A percentile compares a stretch with the other conserved stretches of the same genome.
Evolutionary conservation across 1,140 invertebrate genomes (phyloP).

Genomic region (Listronotus oregonensis): DNA sequence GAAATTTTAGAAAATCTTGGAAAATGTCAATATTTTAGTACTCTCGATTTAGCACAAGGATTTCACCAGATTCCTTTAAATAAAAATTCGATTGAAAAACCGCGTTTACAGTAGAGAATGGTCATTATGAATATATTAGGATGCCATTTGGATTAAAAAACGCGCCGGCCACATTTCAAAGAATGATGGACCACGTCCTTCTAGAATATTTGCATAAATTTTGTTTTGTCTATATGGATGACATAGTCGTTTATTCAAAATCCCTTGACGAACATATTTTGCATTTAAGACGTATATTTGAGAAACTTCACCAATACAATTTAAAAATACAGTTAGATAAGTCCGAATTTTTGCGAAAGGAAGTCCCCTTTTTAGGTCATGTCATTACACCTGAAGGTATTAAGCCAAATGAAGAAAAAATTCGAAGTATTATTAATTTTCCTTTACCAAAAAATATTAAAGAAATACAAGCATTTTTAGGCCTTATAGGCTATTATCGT

Average conservation of each 20-base stretch:
- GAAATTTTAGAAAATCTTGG: constrained; percentile 54
- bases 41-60: constrained; percentile 38
- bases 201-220: constrained; percentile 26
- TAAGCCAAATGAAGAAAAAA: constrained; percentile 39
- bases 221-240: constrained; percentile 52
- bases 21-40: constrained; percentile 49
- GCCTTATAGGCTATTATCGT: background rate
- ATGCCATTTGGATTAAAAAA: constrained; percentile 40
- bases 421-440: constrained; percentile 15
- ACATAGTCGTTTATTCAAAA: constrained; percentile 41
- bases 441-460: background rate
- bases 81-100: constrained; percentile 24
- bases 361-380: constrained; percentile 41
- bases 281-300: background rate
- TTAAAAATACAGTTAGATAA: constrained; percentile 11
- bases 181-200: constrained; percentile 5
- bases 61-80: constrained; percentile 33
- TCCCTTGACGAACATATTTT: constrained; percentile 5
- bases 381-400: constrained; percentile 37
- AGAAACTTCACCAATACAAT: background rate
- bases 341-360: constrained; percentile 15
- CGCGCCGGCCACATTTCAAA: constrained; percentile 34
- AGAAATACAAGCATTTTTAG: background rate
- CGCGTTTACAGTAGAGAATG: constrained; percentile 24
- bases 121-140: constrained; percentile 35